phyloP scores from a whole-genome alignment of 2,797 vertebrate species.

The Austrolebias charrua region DNA sequence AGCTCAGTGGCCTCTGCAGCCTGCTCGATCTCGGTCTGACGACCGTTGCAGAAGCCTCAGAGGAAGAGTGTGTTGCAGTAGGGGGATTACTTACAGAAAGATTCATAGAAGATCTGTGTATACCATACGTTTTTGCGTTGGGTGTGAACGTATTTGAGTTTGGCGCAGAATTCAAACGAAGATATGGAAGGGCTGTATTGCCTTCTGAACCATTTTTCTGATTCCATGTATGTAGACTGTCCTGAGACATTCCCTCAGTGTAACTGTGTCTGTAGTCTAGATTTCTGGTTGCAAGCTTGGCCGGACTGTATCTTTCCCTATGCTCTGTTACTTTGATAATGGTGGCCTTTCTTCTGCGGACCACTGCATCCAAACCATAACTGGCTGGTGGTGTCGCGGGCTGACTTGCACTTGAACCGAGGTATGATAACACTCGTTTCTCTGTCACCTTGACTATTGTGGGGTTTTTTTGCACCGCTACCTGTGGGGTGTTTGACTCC shows the following conservation, averaged over 20 bases:
- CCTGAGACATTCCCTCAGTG: constrained; percentile 50
- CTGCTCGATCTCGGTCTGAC: constrained; percentile 28
- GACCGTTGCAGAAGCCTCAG: constrained; percentile 27
- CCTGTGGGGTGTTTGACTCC: constrained; percentile 37
- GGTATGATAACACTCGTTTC: constrained; percentile 27
- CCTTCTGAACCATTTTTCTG: constrained; percentile 27
- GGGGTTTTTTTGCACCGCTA: constrained; percentile 54
- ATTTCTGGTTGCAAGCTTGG: constrained; percentile 13
- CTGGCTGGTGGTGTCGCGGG: not conserved
- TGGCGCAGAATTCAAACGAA: constrained; percentile 56
- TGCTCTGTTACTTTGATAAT: constrained; percentile 67
- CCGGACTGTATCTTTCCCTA: constrained; percentile 38
- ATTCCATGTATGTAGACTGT: constrained; percentile 8
- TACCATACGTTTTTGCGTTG: constrained; percentile 36
- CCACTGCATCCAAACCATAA: constrained; percentile 52
- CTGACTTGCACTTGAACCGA: not conserved
- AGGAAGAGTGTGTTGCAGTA: constrained; percentile 46
- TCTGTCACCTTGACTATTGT: constrained; percentile 67
- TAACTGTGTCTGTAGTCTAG: constrained; percentile 72
- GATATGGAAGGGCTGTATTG: constrained; percentile 49
- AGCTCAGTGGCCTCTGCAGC: constrained; percentile 69
- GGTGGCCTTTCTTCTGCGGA: constrained; percentile 60
- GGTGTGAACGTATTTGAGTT: constrained; percentile 49
- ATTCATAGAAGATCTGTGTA: constrained; percentile 81
- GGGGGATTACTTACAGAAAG: constrained; percentile 72